Conservation (phyloP, 2,113 vertebrate genomes). For the Microcebus murinus region DNA sequence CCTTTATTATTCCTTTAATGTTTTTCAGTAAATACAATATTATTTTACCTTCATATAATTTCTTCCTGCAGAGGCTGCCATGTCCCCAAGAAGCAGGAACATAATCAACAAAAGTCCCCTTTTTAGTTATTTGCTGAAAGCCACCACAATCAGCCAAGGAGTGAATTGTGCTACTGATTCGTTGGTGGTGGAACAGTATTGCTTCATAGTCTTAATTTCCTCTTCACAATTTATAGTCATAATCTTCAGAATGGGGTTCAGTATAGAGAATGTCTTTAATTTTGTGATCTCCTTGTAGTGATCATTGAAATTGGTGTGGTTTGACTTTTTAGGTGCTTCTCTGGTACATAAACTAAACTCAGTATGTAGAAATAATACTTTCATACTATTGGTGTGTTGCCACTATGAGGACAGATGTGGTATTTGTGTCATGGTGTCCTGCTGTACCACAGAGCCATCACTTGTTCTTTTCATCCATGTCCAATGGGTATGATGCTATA, state of each 20-base stretch:
- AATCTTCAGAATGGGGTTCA: background rate
- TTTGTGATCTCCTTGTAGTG: background rate
- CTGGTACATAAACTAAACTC: background rate
- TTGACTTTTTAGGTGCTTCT: background rate
- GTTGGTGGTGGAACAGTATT: background rate
- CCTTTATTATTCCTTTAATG: background rate
- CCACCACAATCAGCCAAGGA: background rate
- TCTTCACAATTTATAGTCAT: background rate
- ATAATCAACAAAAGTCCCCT: background rate
- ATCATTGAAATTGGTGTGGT: background rate
- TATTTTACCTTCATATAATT: background rate
- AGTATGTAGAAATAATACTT: background rate
- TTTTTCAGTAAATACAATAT: background rate
- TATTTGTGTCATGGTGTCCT: background rate
- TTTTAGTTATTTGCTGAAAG: background rate
- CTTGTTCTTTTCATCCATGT: conserved; percentile 47
- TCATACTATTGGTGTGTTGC: background rate
- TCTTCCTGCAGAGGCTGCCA: background rate
- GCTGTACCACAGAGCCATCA: background rate
- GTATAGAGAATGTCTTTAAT: background rate
- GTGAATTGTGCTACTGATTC: background rate
- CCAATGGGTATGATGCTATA: conserved; percentile 24
- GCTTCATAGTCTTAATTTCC: background rate
- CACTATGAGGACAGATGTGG: background rate
- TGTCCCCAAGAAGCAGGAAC: background rate